Conservation (phyloP, 2,888 invertebrate genomes). For the Petrolisthes manimaculis region DNA sequence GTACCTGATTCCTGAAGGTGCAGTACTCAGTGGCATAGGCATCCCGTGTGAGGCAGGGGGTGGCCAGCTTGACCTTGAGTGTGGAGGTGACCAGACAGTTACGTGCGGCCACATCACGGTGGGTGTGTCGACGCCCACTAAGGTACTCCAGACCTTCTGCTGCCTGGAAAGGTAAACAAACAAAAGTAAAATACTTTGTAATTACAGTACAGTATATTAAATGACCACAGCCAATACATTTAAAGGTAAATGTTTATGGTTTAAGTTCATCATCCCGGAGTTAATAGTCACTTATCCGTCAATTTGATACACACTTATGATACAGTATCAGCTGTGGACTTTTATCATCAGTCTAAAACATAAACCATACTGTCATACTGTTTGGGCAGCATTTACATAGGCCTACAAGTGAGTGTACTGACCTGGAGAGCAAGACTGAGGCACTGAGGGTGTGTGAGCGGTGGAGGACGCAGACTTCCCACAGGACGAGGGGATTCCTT, state of each 20-base stretch:
- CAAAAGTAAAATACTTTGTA: not conserved
- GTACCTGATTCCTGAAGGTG: slow-evolving; percentile 83
- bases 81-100: slow-evolving; percentile 88
- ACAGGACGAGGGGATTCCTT: slow-evolving; percentile 73
- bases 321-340: too few species aligned
- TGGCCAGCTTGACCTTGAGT: slow-evolving; percentile 85
- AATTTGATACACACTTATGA: too few species aligned
- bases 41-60: slow-evolving; percentile 83
- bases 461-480: slow-evolving; percentile 74
- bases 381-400: too few species aligned
- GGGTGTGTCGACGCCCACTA: slow-evolving; percentile 82
- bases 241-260: too few species aligned
- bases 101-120: slow-evolving; percentile 90
- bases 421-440: slow-evolving; percentile 76
- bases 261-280: too few species aligned
- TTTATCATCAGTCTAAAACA: too few species aligned
- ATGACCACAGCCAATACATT: too few species aligned
- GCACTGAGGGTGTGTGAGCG: slow-evolving; percentile 73
- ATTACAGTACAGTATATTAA: not conserved
- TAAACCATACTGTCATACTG: too few species aligned
- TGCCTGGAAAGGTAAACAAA: slow-evolving; percentile 16
- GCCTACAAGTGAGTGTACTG: not conserved
- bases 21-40: slow-evolving; percentile 92
- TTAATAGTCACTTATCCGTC: too few species aligned
- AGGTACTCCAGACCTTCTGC: slow-evolving; percentile 86